phyloP scores from a whole-genome alignment of 2,113 vertebrate species.

The Trochalopteron elliotii region DNA sequence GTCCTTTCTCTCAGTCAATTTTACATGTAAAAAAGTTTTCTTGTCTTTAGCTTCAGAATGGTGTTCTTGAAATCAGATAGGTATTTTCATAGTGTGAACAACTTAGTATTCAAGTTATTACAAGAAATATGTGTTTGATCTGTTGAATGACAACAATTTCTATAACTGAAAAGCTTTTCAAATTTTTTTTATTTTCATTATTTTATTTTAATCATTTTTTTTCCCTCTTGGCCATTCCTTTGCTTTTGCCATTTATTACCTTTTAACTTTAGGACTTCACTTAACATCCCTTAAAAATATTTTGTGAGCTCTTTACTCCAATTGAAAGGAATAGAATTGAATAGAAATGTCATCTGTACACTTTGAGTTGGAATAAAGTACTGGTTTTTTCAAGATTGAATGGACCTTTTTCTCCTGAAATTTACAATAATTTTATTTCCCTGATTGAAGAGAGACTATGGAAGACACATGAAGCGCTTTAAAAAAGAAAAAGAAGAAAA shows the following conservation, averaged over 20 bases:
- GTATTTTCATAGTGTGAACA: neutral
- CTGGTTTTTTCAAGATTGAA: neutral
- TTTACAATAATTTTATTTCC: neutral
- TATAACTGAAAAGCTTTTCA: neutral
- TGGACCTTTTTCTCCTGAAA: neutral
- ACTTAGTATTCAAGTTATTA: neutral
- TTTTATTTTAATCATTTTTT: neutral
- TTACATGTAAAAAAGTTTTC: neutral
- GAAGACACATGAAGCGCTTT: neutral
- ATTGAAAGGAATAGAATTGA: neutral
- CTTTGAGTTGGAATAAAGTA: neutral
- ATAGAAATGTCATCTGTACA: neutral
- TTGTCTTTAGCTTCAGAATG: neutral
- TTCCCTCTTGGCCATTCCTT: neutral
- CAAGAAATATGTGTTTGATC: neutral
- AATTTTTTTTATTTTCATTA: neutral
- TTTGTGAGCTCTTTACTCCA: neutral
- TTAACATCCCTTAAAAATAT: neutral
- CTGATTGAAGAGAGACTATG: neutral
- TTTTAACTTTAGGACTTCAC: neutral
- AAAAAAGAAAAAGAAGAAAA: neutral
- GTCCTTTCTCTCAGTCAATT: neutral
- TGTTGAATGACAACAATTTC: neutral
- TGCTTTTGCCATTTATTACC: neutral
- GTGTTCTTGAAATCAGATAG: neutral